Percentiles rank a stretch among this genome's conserved stretches.
Evolutionary conservation across 2,888 invertebrate species (phyloP).

Genomic region (Furcula furcula): DNA sequence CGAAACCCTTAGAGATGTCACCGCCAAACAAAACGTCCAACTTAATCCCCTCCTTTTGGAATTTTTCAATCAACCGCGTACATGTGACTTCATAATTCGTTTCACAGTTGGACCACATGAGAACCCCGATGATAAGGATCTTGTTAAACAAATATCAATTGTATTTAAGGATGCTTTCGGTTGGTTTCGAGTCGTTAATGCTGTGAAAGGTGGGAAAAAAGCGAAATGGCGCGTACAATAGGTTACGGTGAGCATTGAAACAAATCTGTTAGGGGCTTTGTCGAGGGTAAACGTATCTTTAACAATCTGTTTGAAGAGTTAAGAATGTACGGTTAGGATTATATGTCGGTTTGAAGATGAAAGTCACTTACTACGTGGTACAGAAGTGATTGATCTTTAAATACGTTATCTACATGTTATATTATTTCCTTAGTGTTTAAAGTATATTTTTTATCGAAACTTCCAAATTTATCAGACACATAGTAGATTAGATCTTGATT

Average conservation of each 20-base stretch:
- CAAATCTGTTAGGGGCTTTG: constrained; percentile 57
- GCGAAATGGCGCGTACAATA: constrained; percentile 67
- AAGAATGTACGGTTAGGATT: constrained; percentile 22
- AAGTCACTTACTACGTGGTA: background rate
- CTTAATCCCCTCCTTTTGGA: constrained; percentile 58
- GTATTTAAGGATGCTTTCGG: constrained; percentile 10
- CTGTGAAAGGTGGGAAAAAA: constrained; percentile 38
- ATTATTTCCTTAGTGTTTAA: background rate
- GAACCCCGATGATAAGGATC: constrained; percentile 55
- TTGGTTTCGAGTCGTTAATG: constrained; percentile 13
- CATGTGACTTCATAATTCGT: constrained; percentile 66
- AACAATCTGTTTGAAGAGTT: constrained; percentile 31
- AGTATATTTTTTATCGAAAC: no score
- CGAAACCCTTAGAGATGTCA: constrained; percentile 55
- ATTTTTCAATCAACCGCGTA: constrained; percentile 73
- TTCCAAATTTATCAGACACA: no score
- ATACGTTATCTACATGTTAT: no score
- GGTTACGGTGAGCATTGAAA: constrained; percentile 54
- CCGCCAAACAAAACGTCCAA: constrained; percentile 52
- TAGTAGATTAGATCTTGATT: no score
- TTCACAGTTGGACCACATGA: constrained; percentile 49
- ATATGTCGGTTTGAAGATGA: no score
- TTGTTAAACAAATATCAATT: constrained; percentile 26
- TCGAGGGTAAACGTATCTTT: constrained; percentile 49
- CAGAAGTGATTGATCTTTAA: no score